Base-by-base conservation (phyloP, 2,888 invertebrate species). In the Empis livida region DNA sequence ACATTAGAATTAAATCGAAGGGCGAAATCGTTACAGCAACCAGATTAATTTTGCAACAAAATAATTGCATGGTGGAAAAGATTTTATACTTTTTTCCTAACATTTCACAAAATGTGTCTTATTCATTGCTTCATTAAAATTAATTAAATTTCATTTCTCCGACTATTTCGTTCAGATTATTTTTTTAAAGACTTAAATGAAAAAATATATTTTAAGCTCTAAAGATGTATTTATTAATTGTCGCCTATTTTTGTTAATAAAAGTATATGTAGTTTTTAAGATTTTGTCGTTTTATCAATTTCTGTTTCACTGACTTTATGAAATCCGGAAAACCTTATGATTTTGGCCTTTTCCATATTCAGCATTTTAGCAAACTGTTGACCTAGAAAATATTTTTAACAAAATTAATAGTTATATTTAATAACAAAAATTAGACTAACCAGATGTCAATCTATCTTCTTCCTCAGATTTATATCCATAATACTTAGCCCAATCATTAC, bases 401-500 rank as follows among this genome's bases (percentile, higher is more conserved):
- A 40, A 40, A 38, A 13, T 10, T 35, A 35, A 17, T 20, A 5
- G 6, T 5, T 27, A 27, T 41, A 23, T 11, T 17, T 13, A 8
- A 13, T n/a, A 23, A 5, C 1, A 8, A 14, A n/a, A n/a, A n/a
- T n/a, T 11, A 11, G 10, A 40, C n/a, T 43, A 68, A 80, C 80
- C 79, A 65, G 81, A 78, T 13, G 78, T 71, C 46, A 73, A 58
- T 4, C 65, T 52, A 14, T 67, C 60, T 53, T 82, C 80, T 51
- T 77, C 78, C 42, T 80, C 77, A 9, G 73, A 62, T 63, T 80
- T 80, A 5, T 76, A 63, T 6, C 82, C 82, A 59, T 80, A 74
- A 55, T 75, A 75, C 55, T 76, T 71, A 1, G 81, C 80, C 82
- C 82, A 83, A 61, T 82, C 80, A 6, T 64, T 71, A 59, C 78